Conservation (phyloP, 2,797 vertebrate species). For the Clarias fuscus region DNA sequence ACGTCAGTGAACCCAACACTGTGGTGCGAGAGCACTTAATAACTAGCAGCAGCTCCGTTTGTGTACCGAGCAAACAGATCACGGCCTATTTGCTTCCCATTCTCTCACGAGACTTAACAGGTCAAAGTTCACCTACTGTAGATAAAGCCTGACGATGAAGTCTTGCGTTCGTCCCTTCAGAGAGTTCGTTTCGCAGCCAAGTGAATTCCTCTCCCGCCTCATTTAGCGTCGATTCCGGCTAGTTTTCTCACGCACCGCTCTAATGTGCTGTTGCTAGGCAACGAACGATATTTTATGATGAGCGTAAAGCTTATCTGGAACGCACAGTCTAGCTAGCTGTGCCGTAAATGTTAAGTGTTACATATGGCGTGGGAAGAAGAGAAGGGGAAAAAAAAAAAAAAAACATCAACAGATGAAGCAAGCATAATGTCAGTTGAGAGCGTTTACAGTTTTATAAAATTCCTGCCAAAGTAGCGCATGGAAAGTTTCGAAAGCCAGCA, state of each 20-base stretch:
- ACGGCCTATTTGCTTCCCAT: background rate
- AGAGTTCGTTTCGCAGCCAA: background rate
- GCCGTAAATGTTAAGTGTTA: background rate
- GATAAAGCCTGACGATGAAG: too few relatives aligned
- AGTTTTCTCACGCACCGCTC: background rate
- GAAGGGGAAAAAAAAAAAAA: background rate
- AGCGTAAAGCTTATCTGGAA: background rate
- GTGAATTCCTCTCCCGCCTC: background rate
- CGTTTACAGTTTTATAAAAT: constrained; percentile 14
- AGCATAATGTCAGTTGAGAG: background rate
- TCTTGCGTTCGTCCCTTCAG: background rate
- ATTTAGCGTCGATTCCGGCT: background rate
- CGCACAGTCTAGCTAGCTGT: background rate
- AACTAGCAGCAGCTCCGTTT: background rate
- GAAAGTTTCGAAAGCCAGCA: background rate
- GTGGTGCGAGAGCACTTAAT: too few relatives aligned
- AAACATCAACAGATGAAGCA: background rate
- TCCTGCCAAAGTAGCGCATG: background rate
- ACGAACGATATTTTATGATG: background rate
- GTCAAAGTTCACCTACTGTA: background rate
- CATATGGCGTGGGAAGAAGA: background rate
- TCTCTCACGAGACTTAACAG: background rate
- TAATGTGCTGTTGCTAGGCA: background rate
- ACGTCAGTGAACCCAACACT: too few relatives aligned
- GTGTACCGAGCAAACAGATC: background rate